These are phyloP conservation scores for Solenopsis fugax DNA, from an alignment of 1,140 invertebrate species.

Conservation along the genomic window DNA sequence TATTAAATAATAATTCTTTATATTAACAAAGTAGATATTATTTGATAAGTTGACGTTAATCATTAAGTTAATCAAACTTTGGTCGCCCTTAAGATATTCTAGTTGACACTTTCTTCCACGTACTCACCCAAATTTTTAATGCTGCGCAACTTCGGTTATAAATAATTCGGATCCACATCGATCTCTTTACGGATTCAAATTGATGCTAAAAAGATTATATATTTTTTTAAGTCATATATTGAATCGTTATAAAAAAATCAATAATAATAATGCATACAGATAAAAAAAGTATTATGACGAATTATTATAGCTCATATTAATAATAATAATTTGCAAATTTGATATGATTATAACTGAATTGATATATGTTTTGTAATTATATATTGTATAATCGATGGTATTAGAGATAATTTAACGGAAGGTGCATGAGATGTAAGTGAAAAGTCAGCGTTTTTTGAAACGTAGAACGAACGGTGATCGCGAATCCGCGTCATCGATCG, in stretches of 20 bases:
- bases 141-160: neutral
- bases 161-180: neutral
- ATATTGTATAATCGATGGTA: neutral
- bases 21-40: neutral
- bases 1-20: neutral
- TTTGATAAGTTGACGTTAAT: neutral
- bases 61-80: constrained; percentile 6
- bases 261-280: neutral
- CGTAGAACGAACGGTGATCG: constrained; percentile 18
- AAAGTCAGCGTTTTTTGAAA: constrained; percentile 41
- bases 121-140: neutral
- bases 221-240: neutral
- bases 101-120: neutral
- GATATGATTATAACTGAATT: neutral
- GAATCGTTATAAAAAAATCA: neutral
- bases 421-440: neutral
- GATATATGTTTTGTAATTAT: neutral
- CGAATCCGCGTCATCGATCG: constrained; percentile 66
- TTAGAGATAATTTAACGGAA: neutral
- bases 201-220: neutral
- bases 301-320: neutral
- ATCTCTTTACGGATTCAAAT: neutral
- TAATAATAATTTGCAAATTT: neutral
- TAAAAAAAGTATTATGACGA: neutral
- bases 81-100: neutral